phyloP scores from a whole-genome alignment of 2,888 invertebrate genomes.

The Creontiades dilutus region DNA sequence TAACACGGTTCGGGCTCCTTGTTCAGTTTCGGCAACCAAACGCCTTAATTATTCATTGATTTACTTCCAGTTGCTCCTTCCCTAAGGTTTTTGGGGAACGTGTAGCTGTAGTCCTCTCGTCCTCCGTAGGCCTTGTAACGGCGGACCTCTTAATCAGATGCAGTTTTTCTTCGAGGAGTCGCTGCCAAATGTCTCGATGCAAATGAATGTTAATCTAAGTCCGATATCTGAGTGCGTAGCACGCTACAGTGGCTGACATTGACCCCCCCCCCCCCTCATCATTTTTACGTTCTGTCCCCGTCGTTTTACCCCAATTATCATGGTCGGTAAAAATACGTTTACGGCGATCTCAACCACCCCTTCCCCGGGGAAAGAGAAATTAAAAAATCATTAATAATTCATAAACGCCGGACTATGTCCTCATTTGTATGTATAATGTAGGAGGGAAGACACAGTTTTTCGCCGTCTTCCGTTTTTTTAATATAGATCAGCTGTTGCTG shows the following conservation, averaged over 20 bases:
- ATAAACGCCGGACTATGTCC: slow-evolving; percentile 71
- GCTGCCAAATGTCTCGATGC: slow-evolving; percentile 63
- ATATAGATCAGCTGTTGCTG: slow-evolving; percentile 70
- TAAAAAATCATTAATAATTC: slow-evolving; percentile 72
- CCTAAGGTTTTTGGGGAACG: neutral
- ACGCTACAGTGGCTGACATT: slow-evolving; percentile 64
- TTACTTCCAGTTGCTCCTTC: slow-evolving; percentile 12
- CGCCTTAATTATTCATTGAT: slow-evolving; percentile 36
- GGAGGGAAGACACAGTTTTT: slow-evolving; percentile 53
- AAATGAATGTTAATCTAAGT: slow-evolving; percentile 70
- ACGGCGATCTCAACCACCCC: slow-evolving; percentile 52
- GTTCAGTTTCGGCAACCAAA: slow-evolving; percentile 27
- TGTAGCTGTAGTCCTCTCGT: neutral
- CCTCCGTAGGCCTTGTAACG: slow-evolving; percentile 36
- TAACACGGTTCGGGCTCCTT: slow-evolving; percentile 11
- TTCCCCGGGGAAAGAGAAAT: slow-evolving; percentile 60
- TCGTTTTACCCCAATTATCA: slow-evolving; percentile 69
- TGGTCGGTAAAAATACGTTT: slow-evolving; percentile 59
- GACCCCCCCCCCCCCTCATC: neutral
- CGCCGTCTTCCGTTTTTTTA: slow-evolving; percentile 48
- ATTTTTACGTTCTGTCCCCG: neutral
- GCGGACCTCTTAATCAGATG: slow-evolving; percentile 47
- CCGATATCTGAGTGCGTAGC: slow-evolving; percentile 57
- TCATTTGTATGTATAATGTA: slow-evolving; percentile 72
- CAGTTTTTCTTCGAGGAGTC: slow-evolving; percentile 56